Evolutionary conservation across 2,113 vertebrate species (phyloP).

Genomic region (Pogona vitticeps): DNA sequence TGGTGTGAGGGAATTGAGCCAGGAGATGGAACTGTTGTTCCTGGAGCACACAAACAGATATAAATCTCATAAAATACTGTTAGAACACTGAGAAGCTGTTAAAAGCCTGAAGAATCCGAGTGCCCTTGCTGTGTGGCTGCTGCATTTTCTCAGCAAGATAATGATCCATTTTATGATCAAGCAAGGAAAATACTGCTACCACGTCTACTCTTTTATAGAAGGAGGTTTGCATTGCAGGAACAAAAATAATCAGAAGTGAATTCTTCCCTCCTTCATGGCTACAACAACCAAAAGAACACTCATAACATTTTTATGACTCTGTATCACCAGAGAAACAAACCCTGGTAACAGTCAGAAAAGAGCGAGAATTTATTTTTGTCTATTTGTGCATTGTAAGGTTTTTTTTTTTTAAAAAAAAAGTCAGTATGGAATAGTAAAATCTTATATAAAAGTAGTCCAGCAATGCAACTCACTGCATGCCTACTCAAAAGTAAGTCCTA

Average conservation of each 20-base stretch:
- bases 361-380: no score
- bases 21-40: background rate
- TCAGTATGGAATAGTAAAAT: background rate
- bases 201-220: background rate
- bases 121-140: background rate
- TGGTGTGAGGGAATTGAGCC: background rate
- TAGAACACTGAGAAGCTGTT: background rate
- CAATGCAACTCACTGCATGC: background rate
- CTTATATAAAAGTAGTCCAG: background rate
- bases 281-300: background rate
- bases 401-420: no score
- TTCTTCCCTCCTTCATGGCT: background rate
- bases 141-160: background rate
- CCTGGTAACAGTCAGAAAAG: background rate
- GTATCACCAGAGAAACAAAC: background rate
- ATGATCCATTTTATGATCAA: background rate
- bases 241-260: background rate
- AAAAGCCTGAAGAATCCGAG: slow-evolving; percentile 4
- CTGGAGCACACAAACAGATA: background rate
- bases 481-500: background rate
- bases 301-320: background rate
- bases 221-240: background rate
- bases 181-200: background rate
- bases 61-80: background rate
- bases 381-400: no score